These are phyloP conservation scores for Arrhamphus sclerolepis DNA, from an alignment of 2,797 vertebrate genomes.

Conservation along the genomic window DNA sequence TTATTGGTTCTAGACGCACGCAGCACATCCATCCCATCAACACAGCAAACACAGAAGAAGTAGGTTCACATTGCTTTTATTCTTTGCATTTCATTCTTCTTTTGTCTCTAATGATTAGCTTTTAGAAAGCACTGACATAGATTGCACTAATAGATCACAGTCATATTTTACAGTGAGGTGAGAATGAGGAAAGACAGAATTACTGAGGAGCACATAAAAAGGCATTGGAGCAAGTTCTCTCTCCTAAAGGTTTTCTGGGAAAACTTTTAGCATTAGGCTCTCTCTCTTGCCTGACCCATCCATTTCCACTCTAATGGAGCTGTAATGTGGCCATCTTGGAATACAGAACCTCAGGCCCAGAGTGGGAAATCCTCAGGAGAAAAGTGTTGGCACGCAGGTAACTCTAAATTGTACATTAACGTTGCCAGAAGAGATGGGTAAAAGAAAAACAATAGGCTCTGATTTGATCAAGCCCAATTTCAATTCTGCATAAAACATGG, in stretches of 20 bases:
- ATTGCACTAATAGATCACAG: conserved; percentile 16
- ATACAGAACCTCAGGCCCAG: conserved; percentile 25
- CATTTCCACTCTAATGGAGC: conserved; percentile 50
- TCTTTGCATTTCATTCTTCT: too few species aligned
- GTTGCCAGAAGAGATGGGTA: conserved; percentile 6
- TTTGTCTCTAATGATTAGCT: too few species aligned
- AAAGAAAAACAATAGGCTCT: conserved; percentile 1
- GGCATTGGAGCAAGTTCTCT: conserved; percentile 19
- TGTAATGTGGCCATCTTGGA: conserved; percentile 43
- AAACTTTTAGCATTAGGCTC: conserved; percentile 30
- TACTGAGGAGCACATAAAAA: background rate
- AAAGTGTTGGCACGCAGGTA: conserved; percentile 38
- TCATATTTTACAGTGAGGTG: conserved; percentile 8
- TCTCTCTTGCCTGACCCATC: conserved; percentile 9
- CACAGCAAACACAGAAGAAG: too few species aligned
- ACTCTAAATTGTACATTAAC: conserved; percentile 23
- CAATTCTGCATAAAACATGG: background rate
- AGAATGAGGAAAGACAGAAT: background rate
- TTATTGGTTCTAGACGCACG: too few species aligned
- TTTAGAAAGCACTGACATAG: background rate
- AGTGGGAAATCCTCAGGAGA: conserved; percentile 16
- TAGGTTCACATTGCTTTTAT: too few species aligned
- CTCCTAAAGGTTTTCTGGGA: conserved; percentile 33
- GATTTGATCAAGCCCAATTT: conserved; percentile 2
- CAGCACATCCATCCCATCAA: too few species aligned